phyloP scores from a whole-genome alignment of 2,888 invertebrate genomes.

The Cistogaster globosa region DNA sequence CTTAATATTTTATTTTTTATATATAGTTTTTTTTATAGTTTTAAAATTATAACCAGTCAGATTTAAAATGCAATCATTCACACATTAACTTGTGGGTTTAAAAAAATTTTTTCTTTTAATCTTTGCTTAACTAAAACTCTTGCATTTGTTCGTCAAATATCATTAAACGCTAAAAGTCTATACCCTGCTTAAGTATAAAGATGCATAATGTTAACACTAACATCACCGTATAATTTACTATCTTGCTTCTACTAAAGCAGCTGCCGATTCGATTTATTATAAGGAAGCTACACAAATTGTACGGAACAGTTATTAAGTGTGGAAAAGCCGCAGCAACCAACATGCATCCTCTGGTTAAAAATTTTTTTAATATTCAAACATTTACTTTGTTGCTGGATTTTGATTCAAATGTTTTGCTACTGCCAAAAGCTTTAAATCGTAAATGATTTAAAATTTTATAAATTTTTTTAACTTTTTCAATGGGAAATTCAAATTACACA shows the following conservation, averaged over 20 bases:
- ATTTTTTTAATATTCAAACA: background rate
- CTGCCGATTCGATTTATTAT: conserved; percentile 25
- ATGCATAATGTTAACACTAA: conserved; percentile 5
- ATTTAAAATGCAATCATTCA: conserved; percentile 41
- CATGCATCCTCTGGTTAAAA: background rate
- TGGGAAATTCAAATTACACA: no score
- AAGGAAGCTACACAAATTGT: conserved; percentile 55
- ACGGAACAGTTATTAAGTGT: conserved; percentile 6
- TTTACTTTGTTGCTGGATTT: background rate
- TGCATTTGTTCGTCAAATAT: conserved; percentile 33
- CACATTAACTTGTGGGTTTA: conserved; percentile 19
- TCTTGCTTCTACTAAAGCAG: background rate
- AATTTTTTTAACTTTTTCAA: no score
- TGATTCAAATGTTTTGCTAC: conserved; percentile 1
- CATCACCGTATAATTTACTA: background rate
- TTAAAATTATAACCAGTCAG: conserved; percentile 28
- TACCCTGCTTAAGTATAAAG: conserved; percentile 19
- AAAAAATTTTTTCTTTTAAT: background rate
- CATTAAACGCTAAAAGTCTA: conserved; percentile 27
- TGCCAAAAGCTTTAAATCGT: conserved; percentile 42
- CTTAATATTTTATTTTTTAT: no score
- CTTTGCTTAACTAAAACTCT: background rate
- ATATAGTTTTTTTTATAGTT: no score
- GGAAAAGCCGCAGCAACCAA: background rate
- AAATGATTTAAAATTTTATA: background rate